These are phyloP conservation scores for Drosophila nigromelanica DNA, from an alignment of 1,140 invertebrate genomes.

Conservation along the genomic window DNA sequence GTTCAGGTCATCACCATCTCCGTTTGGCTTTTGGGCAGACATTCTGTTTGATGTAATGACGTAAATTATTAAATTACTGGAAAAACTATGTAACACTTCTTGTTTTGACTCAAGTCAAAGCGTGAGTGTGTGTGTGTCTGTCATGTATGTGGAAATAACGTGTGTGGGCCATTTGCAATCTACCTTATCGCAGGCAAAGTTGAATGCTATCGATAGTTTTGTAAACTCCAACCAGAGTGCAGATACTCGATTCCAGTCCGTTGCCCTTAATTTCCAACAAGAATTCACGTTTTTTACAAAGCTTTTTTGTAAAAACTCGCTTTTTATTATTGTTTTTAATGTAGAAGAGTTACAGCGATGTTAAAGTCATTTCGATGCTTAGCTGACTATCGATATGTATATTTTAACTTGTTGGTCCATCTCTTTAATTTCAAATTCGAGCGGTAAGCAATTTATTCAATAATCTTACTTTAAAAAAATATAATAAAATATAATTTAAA, in stretches of 20 bases:
- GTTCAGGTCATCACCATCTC: constrained; percentile 81
- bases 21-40: constrained; percentile 73
- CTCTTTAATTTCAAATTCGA: neutral
- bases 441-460: neutral
- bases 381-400: neutral
- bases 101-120: constrained; percentile 26
- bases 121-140: constrained; percentile 3
- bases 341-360: neutral
- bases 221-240: neutral
- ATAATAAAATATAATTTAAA: no score
- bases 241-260: neutral
- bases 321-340: no score
- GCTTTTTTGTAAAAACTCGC: no score
- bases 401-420: neutral
- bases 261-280: neutral
- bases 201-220: constrained; percentile 1
- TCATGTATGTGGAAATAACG: constrained; percentile 1
- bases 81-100: constrained; percentile 44
- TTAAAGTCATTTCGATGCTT: neutral
- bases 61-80: constrained; percentile 31
- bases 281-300: no score
- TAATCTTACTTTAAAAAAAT: no score
- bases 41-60: constrained; percentile 48
- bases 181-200: neutral
- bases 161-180: constrained; percentile 6